These are phyloP conservation scores for Neomicropteryx cornuta DNA, from an alignment of 1,140 invertebrate genomes.

Conservation along the genomic window DNA sequence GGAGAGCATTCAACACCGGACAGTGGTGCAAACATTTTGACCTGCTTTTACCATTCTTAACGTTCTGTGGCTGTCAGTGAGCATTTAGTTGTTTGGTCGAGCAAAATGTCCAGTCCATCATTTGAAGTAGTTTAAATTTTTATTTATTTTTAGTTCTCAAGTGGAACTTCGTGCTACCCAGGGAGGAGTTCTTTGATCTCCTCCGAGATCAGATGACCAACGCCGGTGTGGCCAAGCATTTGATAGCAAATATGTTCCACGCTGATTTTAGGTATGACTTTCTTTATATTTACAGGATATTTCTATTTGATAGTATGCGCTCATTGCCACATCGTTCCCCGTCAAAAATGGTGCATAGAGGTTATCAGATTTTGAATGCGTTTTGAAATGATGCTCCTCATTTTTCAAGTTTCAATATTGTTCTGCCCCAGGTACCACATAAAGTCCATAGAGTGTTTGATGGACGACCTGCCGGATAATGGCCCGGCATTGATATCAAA, in stretches of 20 bases:
- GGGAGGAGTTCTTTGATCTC: slow-evolving; percentile 88
- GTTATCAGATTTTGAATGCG: not conserved
- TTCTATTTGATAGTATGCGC: slow-evolving; percentile 1
- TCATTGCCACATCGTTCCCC: not conserved
- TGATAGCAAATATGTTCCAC: slow-evolving; percentile 89
- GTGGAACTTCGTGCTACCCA: slow-evolving; percentile 92
- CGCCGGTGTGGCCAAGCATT: slow-evolving; percentile 74
- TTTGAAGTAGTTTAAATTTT: no score
- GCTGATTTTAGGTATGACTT: slow-evolving; percentile 65
- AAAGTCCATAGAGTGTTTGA: slow-evolving; percentile 86
- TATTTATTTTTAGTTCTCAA: slow-evolving; percentile 74
- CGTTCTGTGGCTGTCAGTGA: no score
- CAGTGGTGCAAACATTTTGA: no score
- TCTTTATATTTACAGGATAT: slow-evolving; percentile 3
- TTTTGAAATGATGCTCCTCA: no score
- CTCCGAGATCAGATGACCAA: slow-evolving; percentile 84
- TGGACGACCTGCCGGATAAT: slow-evolving; percentile 69
- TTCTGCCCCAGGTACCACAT: slow-evolving; percentile 67
- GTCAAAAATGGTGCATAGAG: not conserved
- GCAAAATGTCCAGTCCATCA: no score
- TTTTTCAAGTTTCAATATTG: no score
- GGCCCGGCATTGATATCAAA: slow-evolving; percentile 75
- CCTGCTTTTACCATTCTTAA: no score
- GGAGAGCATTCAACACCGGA: no score
- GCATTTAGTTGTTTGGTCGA: no score